Conservation (phyloP, 2,797 vertebrate genomes). For the Monodelphis domestica region DNA sequence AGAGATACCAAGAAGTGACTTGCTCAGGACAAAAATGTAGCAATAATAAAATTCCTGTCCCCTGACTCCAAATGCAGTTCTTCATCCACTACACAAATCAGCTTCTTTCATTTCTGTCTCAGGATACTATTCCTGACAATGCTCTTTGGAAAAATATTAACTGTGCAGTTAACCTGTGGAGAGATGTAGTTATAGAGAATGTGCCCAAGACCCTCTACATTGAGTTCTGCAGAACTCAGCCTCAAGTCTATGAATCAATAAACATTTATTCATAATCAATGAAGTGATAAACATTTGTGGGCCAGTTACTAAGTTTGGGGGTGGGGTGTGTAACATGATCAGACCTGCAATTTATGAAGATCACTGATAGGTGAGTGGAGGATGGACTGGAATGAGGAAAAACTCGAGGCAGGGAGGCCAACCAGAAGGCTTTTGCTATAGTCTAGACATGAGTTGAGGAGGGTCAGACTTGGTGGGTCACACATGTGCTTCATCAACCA, state of each 20-base stretch:
- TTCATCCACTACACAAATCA: not conserved
- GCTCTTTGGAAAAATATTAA: not conserved
- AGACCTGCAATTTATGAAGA: not conserved
- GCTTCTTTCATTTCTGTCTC: not conserved
- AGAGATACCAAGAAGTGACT: not conserved
- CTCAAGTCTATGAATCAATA: not conserved
- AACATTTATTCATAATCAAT: not conserved
- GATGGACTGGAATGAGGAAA: not conserved
- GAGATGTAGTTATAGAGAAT: not conserved
- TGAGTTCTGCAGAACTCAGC: not conserved
- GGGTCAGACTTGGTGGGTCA: not conserved
- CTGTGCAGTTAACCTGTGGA: not conserved
- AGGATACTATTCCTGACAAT: not conserved
- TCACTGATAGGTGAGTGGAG: not conserved
- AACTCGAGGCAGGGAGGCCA: not conserved
- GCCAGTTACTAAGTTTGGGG: not conserved
- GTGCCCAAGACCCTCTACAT: not conserved
- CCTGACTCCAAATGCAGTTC: not conserved
- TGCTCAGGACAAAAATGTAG: not conserved
- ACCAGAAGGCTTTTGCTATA: not conserved
- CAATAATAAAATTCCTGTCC: not conserved
- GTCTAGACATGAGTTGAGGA: not conserved
- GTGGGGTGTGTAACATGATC: not conserved
- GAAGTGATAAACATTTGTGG: not conserved
- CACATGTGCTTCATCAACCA: not conserved